These are phyloP conservation scores for Sericinus montela DNA, from an alignment of 2,888 invertebrate genomes.

Conservation along the genomic window DNA sequence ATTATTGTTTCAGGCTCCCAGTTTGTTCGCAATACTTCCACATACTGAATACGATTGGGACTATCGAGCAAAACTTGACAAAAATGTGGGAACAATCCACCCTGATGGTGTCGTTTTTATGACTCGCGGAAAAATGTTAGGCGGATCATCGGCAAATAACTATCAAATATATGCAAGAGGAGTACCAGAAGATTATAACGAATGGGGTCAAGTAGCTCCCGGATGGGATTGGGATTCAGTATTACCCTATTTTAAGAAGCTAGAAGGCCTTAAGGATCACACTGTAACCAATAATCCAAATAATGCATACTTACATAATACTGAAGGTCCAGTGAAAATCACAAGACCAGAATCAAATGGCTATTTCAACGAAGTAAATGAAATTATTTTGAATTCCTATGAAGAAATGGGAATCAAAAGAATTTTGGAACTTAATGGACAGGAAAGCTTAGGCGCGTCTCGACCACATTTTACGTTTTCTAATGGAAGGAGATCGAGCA, in stretches of 20 bases:
- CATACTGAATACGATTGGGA: constrained; percentile 38
- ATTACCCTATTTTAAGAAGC: constrained; percentile 38
- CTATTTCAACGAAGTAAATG: constrained; percentile 28
- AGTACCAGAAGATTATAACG: constrained; percentile 36
- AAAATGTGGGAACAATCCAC: constrained; percentile 31
- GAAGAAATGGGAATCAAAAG: constrained; percentile 38
- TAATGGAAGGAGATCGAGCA: constrained; percentile 55
- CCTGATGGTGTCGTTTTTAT: constrained; percentile 27
- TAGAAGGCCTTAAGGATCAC: constrained; percentile 36
- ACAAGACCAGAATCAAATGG: constrained; percentile 33
- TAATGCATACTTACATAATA: constrained; percentile 34
- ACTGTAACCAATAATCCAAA: constrained; percentile 27
- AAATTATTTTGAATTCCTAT: constrained; percentile 30
- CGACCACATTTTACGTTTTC: constrained; percentile 39
- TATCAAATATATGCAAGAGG: constrained; percentile 38
- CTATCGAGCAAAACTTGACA: constrained; percentile 31
- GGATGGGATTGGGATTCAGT: constrained; percentile 39
- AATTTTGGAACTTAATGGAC: constrained; percentile 35
- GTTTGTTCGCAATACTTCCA: constrained; percentile 30
- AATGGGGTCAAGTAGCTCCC: constrained; percentile 33
- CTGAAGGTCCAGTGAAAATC: constrained; percentile 34
- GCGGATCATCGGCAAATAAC: constrained; percentile 38
- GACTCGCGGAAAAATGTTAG: constrained; percentile 39
- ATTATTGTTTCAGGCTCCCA: constrained; percentile 30
- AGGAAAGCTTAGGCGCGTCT: constrained; percentile 32